These are phyloP conservation scores for Sorex maritimensis DNA, from an alignment of 2,797 vertebrate genomes.

Conservation along the genomic window DNA sequence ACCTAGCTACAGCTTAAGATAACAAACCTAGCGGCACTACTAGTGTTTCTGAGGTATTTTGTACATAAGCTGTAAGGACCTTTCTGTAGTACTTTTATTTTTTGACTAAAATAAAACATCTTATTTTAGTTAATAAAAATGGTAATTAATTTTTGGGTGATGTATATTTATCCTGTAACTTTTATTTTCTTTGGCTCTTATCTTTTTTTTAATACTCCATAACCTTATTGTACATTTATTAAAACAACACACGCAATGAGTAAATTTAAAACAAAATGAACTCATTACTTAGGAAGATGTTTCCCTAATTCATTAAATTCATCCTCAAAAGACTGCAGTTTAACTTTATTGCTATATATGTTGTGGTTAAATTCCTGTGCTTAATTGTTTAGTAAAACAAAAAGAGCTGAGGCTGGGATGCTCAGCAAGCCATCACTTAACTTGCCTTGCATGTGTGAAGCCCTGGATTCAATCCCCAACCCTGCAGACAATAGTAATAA, in stretches of 20 bases:
- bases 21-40: conserved; percentile 56
- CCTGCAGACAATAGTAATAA: no score
- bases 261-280: conserved; percentile 53
- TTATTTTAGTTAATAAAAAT: conserved; percentile 67
- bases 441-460: no score
- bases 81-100: conserved; percentile 52
- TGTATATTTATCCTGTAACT: conserved; percentile 40
- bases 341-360: conserved; percentile 18
- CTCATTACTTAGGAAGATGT: conserved; percentile 63
- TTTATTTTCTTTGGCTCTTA: conserved; percentile 42
- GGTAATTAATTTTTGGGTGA: conserved; percentile 67
- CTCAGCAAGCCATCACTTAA: no score
- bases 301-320: conserved; percentile 72
- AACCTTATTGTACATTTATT: conserved; percentile 58
- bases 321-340: conserved; percentile 19
- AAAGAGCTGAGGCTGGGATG: no score
- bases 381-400: conserved; percentile 66
- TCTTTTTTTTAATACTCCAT: conserved; percentile 38
- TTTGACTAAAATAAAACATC: conserved; percentile 53
- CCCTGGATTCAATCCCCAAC: no score
- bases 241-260: conserved; percentile 50
- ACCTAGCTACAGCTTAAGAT: conserved; percentile 83
- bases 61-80: background rate
- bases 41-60: conserved; percentile 59
- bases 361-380: conserved; percentile 68